Evolutionary conservation across 1,140 invertebrate genomes (phyloP).

Genomic region (Eubasilissa regina): DNA sequence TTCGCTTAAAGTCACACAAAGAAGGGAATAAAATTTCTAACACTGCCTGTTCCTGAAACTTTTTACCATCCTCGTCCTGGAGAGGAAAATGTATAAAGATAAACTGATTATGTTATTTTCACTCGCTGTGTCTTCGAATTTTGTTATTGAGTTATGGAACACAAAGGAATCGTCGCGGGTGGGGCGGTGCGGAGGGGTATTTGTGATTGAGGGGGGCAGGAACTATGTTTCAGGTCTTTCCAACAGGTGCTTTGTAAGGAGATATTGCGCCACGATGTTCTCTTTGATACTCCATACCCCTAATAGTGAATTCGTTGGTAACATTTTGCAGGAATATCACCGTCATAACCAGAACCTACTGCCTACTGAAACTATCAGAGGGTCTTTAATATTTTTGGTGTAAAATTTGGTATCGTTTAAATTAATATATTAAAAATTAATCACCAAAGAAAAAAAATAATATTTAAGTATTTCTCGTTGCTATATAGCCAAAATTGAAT

Average conservation of each 20-base stretch:
- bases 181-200: background rate
- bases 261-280: slow-evolving; percentile 6
- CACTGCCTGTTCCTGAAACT: background rate
- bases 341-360: too few relatives aligned
- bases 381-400: too few relatives aligned
- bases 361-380: too few relatives aligned
- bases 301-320: background rate
- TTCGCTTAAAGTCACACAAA: too few relatives aligned
- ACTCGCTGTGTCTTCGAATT: slow-evolving; percentile 51
- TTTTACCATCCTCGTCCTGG: slow-evolving; percentile 4
- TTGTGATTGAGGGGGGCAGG: slow-evolving; percentile 27
- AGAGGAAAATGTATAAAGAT: slow-evolving; percentile 56
- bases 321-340: background rate
- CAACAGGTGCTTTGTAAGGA: slow-evolving; percentile 26
- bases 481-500: too few relatives aligned
- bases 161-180: slow-evolving; percentile 22
- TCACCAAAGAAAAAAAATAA: too few relatives aligned
- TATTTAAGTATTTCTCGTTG: too few relatives aligned
- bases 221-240: slow-evolving; percentile 6
- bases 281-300: slow-evolving; percentile 1
- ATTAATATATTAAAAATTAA: too few relatives aligned
- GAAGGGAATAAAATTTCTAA: slow-evolving; percentile 1
- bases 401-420: too few relatives aligned
- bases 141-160: slow-evolving; percentile 53
- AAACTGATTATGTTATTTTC: slow-evolving; percentile 56